Evolutionary conservation across 2,888 invertebrate species (phyloP).

Genomic region (Calameuta idolon): DNA sequence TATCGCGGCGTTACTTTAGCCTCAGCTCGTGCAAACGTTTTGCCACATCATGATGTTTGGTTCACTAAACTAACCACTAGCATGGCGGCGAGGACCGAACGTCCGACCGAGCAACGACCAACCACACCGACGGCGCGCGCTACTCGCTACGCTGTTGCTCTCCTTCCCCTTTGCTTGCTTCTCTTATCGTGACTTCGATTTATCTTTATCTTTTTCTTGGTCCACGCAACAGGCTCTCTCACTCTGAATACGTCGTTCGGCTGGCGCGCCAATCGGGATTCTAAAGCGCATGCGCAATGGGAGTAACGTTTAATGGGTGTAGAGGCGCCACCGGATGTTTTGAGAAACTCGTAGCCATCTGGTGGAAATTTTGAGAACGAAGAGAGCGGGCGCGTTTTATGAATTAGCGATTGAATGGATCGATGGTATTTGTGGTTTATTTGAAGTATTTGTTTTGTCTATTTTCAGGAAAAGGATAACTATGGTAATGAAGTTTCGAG

Average conservation of each 20-base stretch:
- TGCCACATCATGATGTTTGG: constrained; percentile 67
- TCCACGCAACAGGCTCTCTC: neutral
- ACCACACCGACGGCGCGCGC: constrained; percentile 39
- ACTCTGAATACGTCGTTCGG: neutral
- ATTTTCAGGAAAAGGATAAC: constrained; percentile 89
- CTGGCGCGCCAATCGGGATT: neutral
- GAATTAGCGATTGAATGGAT: constrained; percentile 5
- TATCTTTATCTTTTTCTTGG: neutral
- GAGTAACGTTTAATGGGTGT: neutral
- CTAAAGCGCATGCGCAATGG: neutral
- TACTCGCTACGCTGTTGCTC: constrained; percentile 52
- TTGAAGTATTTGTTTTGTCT: constrained; percentile 23
- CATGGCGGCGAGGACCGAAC: constrained; percentile 52
- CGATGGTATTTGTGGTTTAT: constrained; percentile 1
- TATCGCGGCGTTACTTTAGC: constrained; percentile 46
- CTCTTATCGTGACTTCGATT: neutral
- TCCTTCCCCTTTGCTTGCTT: constrained; percentile 21
- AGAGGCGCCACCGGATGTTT: neutral
- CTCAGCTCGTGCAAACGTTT: constrained; percentile 44
- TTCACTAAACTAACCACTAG: constrained; percentile 65
- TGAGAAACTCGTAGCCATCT: neutral
- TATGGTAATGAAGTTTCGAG: constrained; percentile 98
- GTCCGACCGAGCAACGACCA: constrained; percentile 45
- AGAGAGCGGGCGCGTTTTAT: constrained; percentile 12
- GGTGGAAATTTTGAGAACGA: neutral